Conservation (phyloP, 30 jellyfish, hydroid and myxozoan genomes). For the Cassiopea andromeda region DNA sequence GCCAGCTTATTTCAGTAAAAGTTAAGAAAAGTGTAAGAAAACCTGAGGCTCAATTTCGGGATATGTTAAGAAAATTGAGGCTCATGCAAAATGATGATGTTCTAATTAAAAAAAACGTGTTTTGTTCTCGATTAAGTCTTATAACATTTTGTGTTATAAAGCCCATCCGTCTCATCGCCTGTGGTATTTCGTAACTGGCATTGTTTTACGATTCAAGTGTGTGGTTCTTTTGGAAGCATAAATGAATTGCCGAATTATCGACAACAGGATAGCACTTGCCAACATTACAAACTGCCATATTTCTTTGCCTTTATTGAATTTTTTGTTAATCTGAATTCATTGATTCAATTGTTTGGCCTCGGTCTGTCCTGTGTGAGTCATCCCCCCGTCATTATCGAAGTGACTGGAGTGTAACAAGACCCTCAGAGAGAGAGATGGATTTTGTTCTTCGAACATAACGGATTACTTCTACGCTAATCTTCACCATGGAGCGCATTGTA, state of each 20-base stretch:
- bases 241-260: background rate
- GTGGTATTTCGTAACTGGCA: background rate
- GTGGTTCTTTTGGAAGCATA: background rate
- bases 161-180: background rate
- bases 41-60: too few relatives aligned
- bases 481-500: constrained; percentile 14
- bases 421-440: constrained; percentile 15
- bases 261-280: background rate
- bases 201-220: background rate
- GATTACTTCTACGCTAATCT: constrained; percentile 39
- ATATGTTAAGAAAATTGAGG: too few relatives aligned
- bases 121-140: background rate
- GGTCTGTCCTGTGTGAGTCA: constrained; percentile 3
- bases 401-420: constrained; percentile 70
- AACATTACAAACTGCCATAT: background rate
- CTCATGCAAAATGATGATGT: too few relatives aligned
- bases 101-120: too few relatives aligned
- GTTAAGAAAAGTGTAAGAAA: too few relatives aligned
- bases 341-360: background rate
- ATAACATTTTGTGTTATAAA: background rate
- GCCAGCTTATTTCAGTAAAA: too few relatives aligned
- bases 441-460: constrained; percentile 6
- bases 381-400: constrained; percentile 51
- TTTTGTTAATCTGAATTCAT: background rate
- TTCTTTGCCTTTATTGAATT: background rate